Conservation (phyloP, 2,113 vertebrate species). For the Onychorhynchus coronatus region DNA sequence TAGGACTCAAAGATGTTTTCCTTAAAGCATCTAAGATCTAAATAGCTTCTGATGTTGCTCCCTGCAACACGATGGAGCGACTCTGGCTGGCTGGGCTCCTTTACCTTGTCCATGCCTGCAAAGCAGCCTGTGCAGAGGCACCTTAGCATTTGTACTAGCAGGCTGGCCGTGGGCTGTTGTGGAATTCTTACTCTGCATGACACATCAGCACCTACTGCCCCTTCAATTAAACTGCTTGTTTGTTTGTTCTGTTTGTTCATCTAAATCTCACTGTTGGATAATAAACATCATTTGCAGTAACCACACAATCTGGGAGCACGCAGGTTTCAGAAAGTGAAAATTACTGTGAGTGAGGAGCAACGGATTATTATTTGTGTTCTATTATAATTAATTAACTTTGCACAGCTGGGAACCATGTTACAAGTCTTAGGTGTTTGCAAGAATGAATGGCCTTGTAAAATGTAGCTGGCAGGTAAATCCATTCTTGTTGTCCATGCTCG, state of each 20-base stretch:
- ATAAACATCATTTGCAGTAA: conserved; percentile 1
- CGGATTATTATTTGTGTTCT: conserved; percentile 28
- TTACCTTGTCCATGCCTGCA: not conserved
- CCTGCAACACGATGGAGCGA: not conserved
- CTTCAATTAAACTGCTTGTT: not conserved
- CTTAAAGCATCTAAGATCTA: not conserved
- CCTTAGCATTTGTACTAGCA: not conserved
- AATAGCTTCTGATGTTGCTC: not conserved
- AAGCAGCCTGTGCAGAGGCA: not conserved
- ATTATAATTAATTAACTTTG: conserved; percentile 53
- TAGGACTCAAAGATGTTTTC: not conserved
- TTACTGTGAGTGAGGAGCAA: not conserved
- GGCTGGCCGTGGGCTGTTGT: not conserved
- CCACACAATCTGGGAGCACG: not conserved
- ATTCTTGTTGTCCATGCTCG: not conserved
- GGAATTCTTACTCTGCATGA: not conserved
- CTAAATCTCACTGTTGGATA: not conserved
- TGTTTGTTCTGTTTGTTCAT: not conserved
- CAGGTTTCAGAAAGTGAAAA: conserved; percentile 4
- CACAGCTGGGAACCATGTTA: conserved; percentile 37
- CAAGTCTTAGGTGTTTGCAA: conserved; percentile 40
- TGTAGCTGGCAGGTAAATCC: conserved; percentile 33
- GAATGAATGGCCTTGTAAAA: conserved; percentile 49
- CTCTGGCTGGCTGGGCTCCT: not conserved
- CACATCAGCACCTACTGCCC: not conserved